Evolutionary conservation across 2,797 vertebrate species (phyloP), one percentile per base, ranked within the genome.

Genomic region (Natrix natrix): DNA sequence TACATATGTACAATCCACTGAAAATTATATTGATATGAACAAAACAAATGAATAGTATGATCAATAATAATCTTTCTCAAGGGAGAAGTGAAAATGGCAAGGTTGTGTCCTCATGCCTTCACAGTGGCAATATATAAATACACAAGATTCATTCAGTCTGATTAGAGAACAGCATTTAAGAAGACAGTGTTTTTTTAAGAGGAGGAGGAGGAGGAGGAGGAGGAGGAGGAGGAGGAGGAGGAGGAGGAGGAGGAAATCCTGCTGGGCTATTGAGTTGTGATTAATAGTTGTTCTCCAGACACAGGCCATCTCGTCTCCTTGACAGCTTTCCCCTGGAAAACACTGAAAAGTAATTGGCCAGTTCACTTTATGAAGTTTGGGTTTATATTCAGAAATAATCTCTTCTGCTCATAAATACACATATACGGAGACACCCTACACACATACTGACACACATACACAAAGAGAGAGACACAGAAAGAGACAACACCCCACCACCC

Each of bases 321-420:
- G 88, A 90, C 89, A 95, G 90, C 90, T 93, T 91, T 92, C 63
- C 60, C 54, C 83, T 66, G 61, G 89, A 86, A 94, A 92, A 94
- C 90, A 96, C 83, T 92, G 95, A 97, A 88, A 88, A 93, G 61
- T 54, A 91, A 78, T 91, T 88, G 83, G 28, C 55, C 43, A 60
- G 57, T 63, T 93, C 86, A 14, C 63, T 74, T 93, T 78, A 63
- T 37, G 63, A 88, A 88, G 55, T 91, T 91, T 90, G 52, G 78
- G 69, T 90, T 87, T 91, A 26, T 11, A 91, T 56, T 69, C 83
- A 91, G 61, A 61, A 87, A 90, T 90, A 69, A 90, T 91, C 26
- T 37, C 54, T 87, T 74, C 63, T 87, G 48, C n/a, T 61, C 52
- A 52, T 22, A 59, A 86, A 43, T 20, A 4, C 32, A 74, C 32